Conservation (phyloP, 2,797 vertebrate genomes). For the Poeciliopsis gracilis region DNA sequence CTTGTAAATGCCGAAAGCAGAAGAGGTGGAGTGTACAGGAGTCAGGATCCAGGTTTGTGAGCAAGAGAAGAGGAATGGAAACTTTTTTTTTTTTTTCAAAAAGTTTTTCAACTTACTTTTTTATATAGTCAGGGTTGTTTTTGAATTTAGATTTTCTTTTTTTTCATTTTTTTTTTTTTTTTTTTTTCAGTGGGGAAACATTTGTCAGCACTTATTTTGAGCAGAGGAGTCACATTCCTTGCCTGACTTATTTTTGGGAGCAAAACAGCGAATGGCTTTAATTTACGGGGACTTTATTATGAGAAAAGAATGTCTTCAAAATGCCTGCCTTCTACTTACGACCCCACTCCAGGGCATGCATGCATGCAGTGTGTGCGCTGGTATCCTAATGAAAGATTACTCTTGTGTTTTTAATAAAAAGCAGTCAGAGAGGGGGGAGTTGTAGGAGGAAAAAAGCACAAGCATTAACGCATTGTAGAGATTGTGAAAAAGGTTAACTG, state of each 20-base stretch:
- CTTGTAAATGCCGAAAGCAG: conserved; percentile 70
- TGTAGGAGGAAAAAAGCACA: conserved; percentile 24
- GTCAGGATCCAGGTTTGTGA: conserved; percentile 59
- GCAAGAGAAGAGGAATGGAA: conserved; percentile 66
- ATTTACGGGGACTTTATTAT: conserved; percentile 77
- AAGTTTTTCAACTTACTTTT: not conserved
- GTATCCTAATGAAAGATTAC: conserved; percentile 67
- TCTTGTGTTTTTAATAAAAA: conserved; percentile 74
- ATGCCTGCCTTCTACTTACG: conserved; percentile 61
- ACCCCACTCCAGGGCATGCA: conserved; percentile 44
- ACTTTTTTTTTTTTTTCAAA: conserved; percentile 5
- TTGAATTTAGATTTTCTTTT: conserved; percentile 21
- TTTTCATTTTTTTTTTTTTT: conserved; percentile 5
- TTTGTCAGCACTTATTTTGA: conserved; percentile 59
- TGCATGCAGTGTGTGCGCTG: conserved; percentile 43
- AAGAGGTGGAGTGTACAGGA: conserved; percentile 23
- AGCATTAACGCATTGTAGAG: conserved; percentile 25
- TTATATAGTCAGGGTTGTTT: conserved; percentile 3
- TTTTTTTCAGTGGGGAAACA: conserved; percentile 32
- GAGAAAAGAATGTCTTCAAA: conserved; percentile 76
- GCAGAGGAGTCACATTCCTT: conserved; percentile 62
- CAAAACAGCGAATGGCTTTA: conserved; percentile 74
- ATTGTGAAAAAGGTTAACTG: conserved; percentile 22
- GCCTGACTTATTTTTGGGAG: conserved; percentile 67
- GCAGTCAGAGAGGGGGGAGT: conserved; percentile 1